These are phyloP conservation scores for Drosophila gaucha DNA, from an alignment of 2,888 invertebrate genomes.

Conservation along the genomic window DNA sequence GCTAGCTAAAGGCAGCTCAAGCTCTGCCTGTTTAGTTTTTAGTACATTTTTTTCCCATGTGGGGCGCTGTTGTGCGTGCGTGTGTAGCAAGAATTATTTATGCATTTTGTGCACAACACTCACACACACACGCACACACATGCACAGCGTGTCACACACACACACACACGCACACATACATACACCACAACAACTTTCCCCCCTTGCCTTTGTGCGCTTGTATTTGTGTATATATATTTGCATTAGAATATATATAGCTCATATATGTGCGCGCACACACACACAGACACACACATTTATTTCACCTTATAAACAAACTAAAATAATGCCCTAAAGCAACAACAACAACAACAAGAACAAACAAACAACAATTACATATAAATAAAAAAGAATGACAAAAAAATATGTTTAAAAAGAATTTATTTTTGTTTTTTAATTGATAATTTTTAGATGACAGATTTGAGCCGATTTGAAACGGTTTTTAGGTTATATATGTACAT, in stretches of 20 bases:
- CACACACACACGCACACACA: conserved; percentile 3
- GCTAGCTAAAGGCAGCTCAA: conserved; percentile 73
- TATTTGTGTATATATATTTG: conserved; percentile 50
- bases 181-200: neutral
- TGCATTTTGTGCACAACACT: conserved; percentile 18
- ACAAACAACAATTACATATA: conserved; percentile 42
- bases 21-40: conserved; percentile 74
- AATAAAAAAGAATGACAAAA: conserved; percentile 31
- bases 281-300: conserved; percentile 11
- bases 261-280: conserved; percentile 25
- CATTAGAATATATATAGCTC: conserved; percentile 48
- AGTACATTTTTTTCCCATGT: conserved; percentile 61
- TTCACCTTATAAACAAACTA: conserved; percentile 49
- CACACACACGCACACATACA: conserved; percentile 8
- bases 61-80: conserved; percentile 5
- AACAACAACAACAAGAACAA: conserved; percentile 24
- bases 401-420: conserved; percentile 7
- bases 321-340: conserved; percentile 36
- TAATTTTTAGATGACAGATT: neutral
- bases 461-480: neutral
- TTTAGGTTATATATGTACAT: no score
- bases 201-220: conserved; percentile 26
- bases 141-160: conserved; percentile 13
- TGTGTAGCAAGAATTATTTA: conserved; percentile 2
- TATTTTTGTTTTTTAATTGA: neutral